Percentiles rank a stretch among this genome's conserved stretches.
Conservation (phyloP, 2,113 vertebrate genomes). For the Phylloscopus trochiloides region DNA sequence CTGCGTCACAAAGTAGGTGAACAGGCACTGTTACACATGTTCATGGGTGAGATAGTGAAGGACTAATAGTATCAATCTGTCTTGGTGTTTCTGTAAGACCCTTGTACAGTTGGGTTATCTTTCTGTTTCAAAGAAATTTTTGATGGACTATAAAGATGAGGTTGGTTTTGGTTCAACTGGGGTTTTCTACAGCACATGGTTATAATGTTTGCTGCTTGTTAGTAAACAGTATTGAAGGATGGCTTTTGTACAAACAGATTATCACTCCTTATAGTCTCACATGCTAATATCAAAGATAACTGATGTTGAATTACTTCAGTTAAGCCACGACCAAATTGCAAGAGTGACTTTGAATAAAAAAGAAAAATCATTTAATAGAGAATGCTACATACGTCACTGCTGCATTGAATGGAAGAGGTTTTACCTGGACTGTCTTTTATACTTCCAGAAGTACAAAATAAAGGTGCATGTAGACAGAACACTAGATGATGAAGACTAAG, state of each 20-base stretch:
- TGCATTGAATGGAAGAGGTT: not conserved
- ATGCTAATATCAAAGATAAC: not conserved
- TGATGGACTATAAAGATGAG: not conserved
- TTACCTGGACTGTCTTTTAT: not conserved
- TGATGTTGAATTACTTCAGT: not conserved
- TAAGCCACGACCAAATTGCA: not conserved
- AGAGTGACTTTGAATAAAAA: not conserved
- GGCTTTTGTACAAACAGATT: not conserved
- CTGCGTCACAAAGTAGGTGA: not conserved
- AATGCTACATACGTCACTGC: accelerated
- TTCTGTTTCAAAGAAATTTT: not conserved
- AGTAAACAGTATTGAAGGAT: not conserved
- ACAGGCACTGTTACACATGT: not conserved
- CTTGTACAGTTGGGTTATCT: not conserved
- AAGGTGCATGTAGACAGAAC: not conserved
- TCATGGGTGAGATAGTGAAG: not conserved
- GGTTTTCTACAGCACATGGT: not conserved
- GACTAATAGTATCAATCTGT: not conserved
- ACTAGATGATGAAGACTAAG: not conserved
- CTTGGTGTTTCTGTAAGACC: not conserved
- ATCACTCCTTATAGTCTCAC: not conserved
- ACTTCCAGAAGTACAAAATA: not conserved
- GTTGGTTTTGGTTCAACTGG: not conserved
- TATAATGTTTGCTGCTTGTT: not conserved
- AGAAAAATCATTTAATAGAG: not conserved